A percentile compares a stretch with the other conserved stretches of the same genome.
Evolutionary conservation across 2,797 vertebrate species (phyloP).

Genomic region (Characodon lateralis): DNA sequence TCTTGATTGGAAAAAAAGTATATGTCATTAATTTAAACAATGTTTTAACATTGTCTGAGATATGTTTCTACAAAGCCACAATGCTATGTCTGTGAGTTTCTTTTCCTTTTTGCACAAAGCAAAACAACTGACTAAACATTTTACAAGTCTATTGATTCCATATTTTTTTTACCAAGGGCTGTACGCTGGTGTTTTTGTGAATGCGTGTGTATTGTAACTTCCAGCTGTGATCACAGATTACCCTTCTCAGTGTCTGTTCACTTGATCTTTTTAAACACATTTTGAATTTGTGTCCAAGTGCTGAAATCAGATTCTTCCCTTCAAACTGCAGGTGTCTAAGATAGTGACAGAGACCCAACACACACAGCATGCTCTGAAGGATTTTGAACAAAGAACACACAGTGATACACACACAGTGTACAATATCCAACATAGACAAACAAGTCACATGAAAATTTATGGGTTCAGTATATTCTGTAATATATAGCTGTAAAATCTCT

Average conservation of each 20-base stretch:
- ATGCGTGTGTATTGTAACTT: constrained; percentile 22
- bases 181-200: constrained; percentile 12
- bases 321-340: constrained; percentile 74
- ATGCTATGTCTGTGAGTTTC: neutral
- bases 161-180: neutral
- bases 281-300: constrained; percentile 57
- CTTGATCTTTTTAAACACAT: constrained; percentile 46
- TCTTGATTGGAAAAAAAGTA: neutral
- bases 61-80: neutral
- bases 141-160: neutral
- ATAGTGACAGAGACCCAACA: constrained; percentile 70
- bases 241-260: constrained; percentile 65
- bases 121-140: neutral
- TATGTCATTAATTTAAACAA: neutral
- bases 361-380: constrained; percentile 36
- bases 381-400: constrained; percentile 61
- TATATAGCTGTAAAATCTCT: neutral
- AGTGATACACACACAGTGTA: constrained; percentile 20
- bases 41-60: neutral
- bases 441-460: constrained; percentile 13
- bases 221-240: constrained; percentile 70
- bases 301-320: constrained; percentile 75
- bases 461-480: neutral
- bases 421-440: constrained; percentile 35
- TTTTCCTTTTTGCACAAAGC: neutral